Base-by-base conservation (phyloP, 2,797 vertebrate genomes). In the Malurus leucopterus region DNA sequence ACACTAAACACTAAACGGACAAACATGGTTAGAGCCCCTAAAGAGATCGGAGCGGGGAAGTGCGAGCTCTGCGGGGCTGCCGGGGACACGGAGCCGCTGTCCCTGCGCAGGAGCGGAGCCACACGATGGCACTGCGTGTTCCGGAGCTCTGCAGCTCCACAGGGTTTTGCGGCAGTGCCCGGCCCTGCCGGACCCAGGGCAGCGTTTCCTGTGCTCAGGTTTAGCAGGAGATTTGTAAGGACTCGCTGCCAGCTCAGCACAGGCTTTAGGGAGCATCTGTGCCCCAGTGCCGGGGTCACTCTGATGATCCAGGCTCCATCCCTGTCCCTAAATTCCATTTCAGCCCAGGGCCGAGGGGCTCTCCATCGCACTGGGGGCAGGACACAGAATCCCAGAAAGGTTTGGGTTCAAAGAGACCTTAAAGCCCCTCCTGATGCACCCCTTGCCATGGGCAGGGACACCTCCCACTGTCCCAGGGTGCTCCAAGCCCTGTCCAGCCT, bases 381-480 rank as follows among this genome's bases (percentile, higher is more conserved):
- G n/a, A 43, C 23, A 21, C 21, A 40, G 32, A 34, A 22, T 4
- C 21, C 26, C 68, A 7, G 40, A 30, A 15, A 2, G 47, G 13
- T 8, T 65, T 59, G 9, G 26, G 18, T 2, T 53, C 7, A 30
- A 30, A 61, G 9, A 16, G 5, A 36, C 18, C 22, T 27, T 36
- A 54, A 61, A 73, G 7, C 19, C 1, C 62, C 13, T 20, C 54
- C 5, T 1, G 13, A 36, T 6, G 2, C 54, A 54, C 3, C 1
- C 40, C 26, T 34, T 72, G 24, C 21, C 40, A 9, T 3, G 29
- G 17, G 2, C 38, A 44, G 44, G 2, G 38, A 65, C 68, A 73
- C 6, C 6, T 68, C 2, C 68, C 69, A 18, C 9, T 4, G 0
- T 1, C 47, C 69, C 69, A 80, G 49, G n/a, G 0, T 20, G 23